These are phyloP conservation scores for Silurus aristotelis DNA, from an alignment of 2,797 vertebrate species.

Conservation along the genomic window DNA sequence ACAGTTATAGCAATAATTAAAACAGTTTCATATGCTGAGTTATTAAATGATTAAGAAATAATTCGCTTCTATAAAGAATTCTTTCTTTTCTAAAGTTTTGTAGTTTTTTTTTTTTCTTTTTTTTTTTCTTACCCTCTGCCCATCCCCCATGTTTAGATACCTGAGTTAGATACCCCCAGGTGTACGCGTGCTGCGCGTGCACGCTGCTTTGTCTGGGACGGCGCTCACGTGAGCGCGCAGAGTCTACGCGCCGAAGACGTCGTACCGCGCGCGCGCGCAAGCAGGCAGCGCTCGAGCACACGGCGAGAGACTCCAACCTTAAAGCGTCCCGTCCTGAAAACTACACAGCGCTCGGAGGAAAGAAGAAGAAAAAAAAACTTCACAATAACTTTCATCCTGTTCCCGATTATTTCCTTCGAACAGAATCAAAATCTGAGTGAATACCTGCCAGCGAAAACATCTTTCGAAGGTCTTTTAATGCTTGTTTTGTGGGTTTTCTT, in stretches of 20 bases:
- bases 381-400: conserved; percentile 1
- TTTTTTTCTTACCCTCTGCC: too few relatives aligned
- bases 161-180: conserved; percentile 46
- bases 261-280: conserved; percentile 47
- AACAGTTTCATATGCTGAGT: neutral
- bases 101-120: neutral
- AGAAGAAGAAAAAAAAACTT: conserved; percentile 26
- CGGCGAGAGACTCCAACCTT: conserved; percentile 40
- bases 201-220: conserved; percentile 78
- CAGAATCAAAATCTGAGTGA: neutral
- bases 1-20: too few relatives aligned
- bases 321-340: conserved; percentile 23
- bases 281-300: conserved; percentile 35
- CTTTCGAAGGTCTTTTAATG: neutral
- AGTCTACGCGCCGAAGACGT: conserved; percentile 52
- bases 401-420: neutral
- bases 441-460: conserved; percentile 5
- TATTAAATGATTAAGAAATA: neutral
- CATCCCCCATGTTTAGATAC: neutral
- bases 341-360: conserved; percentile 17
- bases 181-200: conserved; percentile 73
- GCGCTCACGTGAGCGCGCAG: conserved; percentile 51
- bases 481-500: neutral
- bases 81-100: neutral
- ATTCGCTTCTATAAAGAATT: neutral